A percentile compares a stretch with the other conserved stretches of the same genome.
These are phyloP conservation scores for Apoderus coryli DNA, from an alignment of 2,888 invertebrate genomes.

Conservation along the genomic window DNA sequence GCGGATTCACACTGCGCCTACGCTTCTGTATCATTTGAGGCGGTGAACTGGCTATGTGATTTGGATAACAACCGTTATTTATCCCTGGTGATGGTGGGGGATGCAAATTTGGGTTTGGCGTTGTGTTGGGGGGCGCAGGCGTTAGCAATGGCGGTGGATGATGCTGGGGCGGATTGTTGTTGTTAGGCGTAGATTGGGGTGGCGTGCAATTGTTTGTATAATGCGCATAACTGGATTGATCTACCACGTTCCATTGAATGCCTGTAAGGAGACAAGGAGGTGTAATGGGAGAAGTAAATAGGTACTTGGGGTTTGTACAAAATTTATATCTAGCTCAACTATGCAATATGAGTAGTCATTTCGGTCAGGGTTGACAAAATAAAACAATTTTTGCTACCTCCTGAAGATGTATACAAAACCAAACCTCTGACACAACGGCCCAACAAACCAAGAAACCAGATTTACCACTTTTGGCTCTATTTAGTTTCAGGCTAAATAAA, in stretches of 20 bases:
- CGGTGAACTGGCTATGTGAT: conserved; percentile 28
- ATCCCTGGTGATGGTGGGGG: conserved; percentile 17
- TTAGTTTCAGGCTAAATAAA: too few species aligned
- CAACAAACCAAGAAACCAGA: too few species aligned
- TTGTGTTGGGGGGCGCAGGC: conserved; percentile 16
- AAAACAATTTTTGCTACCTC: too few species aligned
- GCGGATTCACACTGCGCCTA: conserved; percentile 63
- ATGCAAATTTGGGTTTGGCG: conserved; percentile 21
- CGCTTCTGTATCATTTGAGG: conserved; percentile 41
- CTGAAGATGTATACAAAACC: too few species aligned
- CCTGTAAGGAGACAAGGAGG: conserved; percentile 36
- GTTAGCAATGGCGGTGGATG: neutral
- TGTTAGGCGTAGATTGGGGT: conserved; percentile 37
- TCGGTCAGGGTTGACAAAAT: too few species aligned
- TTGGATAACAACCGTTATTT: conserved; percentile 20
- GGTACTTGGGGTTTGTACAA: neutral
- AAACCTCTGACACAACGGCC: too few species aligned
- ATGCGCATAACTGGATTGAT: conserved; percentile 59
- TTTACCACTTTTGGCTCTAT: too few species aligned
- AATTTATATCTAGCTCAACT: conserved; percentile 1
- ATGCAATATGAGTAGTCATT: too few species aligned
- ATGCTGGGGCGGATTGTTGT: conserved; percentile 9
- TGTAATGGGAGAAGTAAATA: conserved; percentile 2
- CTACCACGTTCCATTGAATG: conserved; percentile 70
- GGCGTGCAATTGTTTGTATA: too few species aligned